Percentiles rank a stretch among this genome's conserved stretches.
Conservation (phyloP, 1,140 invertebrate genomes). For the Phymastichus coffea region DNA sequence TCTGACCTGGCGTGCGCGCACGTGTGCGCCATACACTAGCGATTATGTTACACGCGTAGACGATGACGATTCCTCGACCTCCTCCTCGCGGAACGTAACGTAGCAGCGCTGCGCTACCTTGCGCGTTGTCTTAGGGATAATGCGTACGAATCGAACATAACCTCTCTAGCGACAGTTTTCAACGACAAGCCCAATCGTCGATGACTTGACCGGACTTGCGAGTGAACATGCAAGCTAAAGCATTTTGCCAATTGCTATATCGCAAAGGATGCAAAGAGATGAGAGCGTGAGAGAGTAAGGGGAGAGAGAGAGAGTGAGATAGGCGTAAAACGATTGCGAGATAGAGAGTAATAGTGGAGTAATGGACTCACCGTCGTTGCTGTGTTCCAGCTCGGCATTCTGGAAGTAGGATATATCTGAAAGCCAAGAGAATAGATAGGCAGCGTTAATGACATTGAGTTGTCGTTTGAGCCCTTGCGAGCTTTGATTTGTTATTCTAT, state of each 20-base stretch:
- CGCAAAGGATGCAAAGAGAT: not conserved
- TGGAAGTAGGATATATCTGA: constrained; percentile 53
- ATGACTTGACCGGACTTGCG: not conserved
- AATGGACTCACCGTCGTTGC: constrained; percentile 44
- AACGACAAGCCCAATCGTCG: not conserved
- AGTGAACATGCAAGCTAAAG: not conserved
- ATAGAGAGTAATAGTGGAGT: not conserved
- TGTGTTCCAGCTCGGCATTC: constrained; percentile 45
- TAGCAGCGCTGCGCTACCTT: not conserved
- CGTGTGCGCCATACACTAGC: not conserved
- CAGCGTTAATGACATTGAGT: constrained; percentile 44
- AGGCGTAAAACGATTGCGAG: not conserved
- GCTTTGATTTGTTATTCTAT: constrained; percentile 34
- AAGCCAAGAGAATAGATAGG: constrained; percentile 49
- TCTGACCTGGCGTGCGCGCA: not conserved
- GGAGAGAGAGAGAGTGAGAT: not conserved
- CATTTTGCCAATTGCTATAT: not conserved
- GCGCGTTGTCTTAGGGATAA: not conserved
- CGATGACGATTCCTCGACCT: not conserved
- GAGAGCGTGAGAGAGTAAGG: too few relatives aligned
- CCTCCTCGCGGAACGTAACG: too few relatives aligned
- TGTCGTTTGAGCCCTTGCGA: constrained; percentile 47
- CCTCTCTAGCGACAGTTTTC: not conserved
- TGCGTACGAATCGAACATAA: not conserved
- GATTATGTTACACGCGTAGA: not conserved